A percentile compares a stretch with the other conserved stretches of the same genome.
Conservation (phyloP, 2,797 vertebrate genomes). For the Australoheros facetus region DNA sequence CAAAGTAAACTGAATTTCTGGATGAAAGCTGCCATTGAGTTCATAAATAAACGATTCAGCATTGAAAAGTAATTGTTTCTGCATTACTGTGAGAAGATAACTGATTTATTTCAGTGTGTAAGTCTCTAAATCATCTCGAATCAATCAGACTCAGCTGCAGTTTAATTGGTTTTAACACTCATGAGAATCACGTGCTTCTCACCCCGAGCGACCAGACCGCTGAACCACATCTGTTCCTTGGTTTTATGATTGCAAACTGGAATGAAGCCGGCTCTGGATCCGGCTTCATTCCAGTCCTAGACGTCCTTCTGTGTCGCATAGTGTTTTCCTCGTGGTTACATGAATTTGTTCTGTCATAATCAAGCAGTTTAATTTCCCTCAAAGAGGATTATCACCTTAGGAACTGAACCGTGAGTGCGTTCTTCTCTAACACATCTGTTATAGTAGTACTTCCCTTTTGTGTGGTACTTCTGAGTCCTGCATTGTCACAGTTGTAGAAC, state of each 20-base stretch:
- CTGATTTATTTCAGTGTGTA: no score
- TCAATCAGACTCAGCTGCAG: neutral
- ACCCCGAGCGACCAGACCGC: conserved; percentile 37
- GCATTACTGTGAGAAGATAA: neutral
- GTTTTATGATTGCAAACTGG: conserved; percentile 10
- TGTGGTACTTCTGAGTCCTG: conserved; percentile 26
- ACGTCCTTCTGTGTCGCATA: conserved; percentile 1
- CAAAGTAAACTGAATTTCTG: neutral
- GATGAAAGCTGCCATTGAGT: neutral
- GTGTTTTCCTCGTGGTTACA: neutral
- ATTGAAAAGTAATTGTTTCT: neutral
- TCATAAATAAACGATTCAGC: neutral
- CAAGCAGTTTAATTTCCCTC: neutral
- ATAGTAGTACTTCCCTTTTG: conserved; percentile 15
- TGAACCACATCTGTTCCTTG: neutral
- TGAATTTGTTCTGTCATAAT: conserved; percentile 2
- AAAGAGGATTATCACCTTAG: neutral
- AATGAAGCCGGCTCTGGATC: conserved; percentile 1
- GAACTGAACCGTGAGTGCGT: accelerated
- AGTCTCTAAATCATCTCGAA: neutral
- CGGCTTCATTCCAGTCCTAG: neutral
- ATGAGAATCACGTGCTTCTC: conserved; percentile 29
- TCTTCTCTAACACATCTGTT: neutral
- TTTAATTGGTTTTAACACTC: neutral
- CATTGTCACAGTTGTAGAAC: neutral